Evolutionary conservation across 1,140 invertebrate genomes (phyloP).

Genomic region (Solenopsis fugax): DNA sequence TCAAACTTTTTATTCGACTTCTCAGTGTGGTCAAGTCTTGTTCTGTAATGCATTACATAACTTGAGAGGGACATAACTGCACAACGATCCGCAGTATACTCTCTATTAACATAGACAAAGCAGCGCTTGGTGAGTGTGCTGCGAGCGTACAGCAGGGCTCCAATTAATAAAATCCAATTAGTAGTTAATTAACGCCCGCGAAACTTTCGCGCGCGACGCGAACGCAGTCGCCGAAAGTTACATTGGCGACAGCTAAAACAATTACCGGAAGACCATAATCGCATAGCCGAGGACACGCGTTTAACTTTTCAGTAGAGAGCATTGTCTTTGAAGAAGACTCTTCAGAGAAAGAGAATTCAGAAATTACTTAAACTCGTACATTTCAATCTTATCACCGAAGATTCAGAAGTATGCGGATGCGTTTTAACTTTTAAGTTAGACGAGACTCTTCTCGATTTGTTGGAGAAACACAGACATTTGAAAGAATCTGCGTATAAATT

Average conservation of each 20-base stretch:
- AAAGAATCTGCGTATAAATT: background rate
- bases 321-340: background rate
- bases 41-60: constrained; percentile 19
- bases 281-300: constrained; percentile 35
- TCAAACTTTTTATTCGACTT: constrained; percentile 9
- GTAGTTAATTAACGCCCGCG: constrained; percentile 53
- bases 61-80: background rate
- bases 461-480: constrained; percentile 5
- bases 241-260: constrained; percentile 54
- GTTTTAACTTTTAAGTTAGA: constrained; percentile 19
- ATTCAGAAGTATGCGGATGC: background rate
- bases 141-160: constrained; percentile 6
- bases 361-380: background rate
- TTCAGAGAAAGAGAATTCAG: background rate
- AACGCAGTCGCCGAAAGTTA: constrained; percentile 43
- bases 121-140: constrained; percentile 18
- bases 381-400: constrained; percentile 4
- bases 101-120: constrained; percentile 56
- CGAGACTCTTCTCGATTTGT: background rate
- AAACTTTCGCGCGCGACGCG: constrained; percentile 13
- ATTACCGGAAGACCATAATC: constrained; percentile 53
- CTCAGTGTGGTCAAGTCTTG: background rate
- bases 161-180: constrained; percentile 64
- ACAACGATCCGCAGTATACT: background rate
- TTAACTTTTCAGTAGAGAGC: constrained; percentile 46